These are phyloP conservation scores for Ammodytes marinus DNA, from an alignment of 2,113 vertebrate genomes.

Conservation along the genomic window DNA sequence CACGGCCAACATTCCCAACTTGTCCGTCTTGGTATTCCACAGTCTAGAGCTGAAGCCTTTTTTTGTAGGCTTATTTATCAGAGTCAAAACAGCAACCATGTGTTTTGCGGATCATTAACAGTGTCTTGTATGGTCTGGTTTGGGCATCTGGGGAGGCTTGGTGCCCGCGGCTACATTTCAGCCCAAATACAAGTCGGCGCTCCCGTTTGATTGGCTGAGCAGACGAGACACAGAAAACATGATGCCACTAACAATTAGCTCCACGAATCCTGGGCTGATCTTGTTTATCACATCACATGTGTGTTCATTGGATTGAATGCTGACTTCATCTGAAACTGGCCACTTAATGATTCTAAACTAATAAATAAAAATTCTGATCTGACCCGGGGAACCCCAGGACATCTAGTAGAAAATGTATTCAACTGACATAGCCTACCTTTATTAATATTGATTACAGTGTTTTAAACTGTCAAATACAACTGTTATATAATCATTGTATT, in stretches of 20 bases:
- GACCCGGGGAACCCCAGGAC: constrained; percentile 37
- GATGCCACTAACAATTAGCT: constrained; percentile 61
- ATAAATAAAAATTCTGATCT: constrained; percentile 52
- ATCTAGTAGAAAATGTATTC: not conserved
- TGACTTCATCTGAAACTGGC: constrained; percentile 53
- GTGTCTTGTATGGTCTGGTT: constrained; percentile 30
- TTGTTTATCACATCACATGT: constrained; percentile 55
- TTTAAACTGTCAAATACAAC: not conserved
- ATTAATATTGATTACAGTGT: not conserved
- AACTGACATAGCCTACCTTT: not conserved
- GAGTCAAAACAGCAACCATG: constrained; percentile 21
- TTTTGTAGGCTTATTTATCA: constrained; percentile 19
- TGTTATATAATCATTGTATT: not conserved
- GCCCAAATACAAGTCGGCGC: constrained; percentile 36
- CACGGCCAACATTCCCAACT: not conserved
- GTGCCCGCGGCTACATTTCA: constrained; percentile 28
- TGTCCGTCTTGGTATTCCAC: not conserved
- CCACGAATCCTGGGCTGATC: constrained; percentile 38
- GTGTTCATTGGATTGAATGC: constrained; percentile 57
- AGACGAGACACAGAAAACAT: constrained; percentile 34
- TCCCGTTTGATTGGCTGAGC: constrained; percentile 50
- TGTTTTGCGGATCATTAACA: constrained; percentile 47
- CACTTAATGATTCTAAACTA: constrained; percentile 47
- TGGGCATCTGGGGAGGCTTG: constrained; percentile 10
- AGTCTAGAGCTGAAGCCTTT: not conserved